These are phyloP conservation scores for Eumaeus atala DNA, from an alignment of 1,140 invertebrate genomes.

Conservation along the genomic window DNA sequence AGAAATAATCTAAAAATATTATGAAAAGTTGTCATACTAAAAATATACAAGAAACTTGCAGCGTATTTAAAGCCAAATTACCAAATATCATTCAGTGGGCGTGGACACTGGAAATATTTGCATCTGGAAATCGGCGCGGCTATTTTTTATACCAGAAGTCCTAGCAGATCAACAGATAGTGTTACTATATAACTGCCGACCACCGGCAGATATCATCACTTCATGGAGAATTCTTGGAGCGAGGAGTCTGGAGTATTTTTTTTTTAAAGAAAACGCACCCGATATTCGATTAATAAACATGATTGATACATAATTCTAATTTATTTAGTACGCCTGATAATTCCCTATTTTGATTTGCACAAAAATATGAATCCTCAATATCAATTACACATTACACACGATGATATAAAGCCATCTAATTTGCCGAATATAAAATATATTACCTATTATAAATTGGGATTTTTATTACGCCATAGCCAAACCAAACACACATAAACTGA, in stretches of 20 bases:
- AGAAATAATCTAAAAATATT: neutral
- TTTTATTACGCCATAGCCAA: conserved; percentile 15
- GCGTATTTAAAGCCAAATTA: neutral
- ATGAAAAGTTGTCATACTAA: too few species aligned
- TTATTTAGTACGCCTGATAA: too few species aligned
- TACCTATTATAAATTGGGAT: neutral
- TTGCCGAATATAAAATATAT: too few species aligned
- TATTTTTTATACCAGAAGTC: conserved; percentile 2
- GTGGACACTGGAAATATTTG: neutral
- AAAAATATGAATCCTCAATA: too few species aligned
- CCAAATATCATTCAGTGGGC: neutral
- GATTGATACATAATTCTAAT: too few species aligned
- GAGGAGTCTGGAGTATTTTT: neutral
- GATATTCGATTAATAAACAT: too few species aligned
- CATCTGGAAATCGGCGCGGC: neutral
- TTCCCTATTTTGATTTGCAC: too few species aligned
- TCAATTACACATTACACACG: too few species aligned
- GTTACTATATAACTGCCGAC: neutral
- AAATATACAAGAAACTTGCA: neutral
- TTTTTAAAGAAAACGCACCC: neutral
- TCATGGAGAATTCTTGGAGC: conserved; percentile 9
- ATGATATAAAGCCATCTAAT: too few species aligned
- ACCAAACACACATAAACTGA: neutral
- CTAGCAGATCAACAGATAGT: conserved; percentile 5
- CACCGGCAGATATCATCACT: neutral